These are phyloP conservation scores for Papilio helenus DNA, from an alignment of 1,140 invertebrate species.

Conservation along the genomic window DNA sequence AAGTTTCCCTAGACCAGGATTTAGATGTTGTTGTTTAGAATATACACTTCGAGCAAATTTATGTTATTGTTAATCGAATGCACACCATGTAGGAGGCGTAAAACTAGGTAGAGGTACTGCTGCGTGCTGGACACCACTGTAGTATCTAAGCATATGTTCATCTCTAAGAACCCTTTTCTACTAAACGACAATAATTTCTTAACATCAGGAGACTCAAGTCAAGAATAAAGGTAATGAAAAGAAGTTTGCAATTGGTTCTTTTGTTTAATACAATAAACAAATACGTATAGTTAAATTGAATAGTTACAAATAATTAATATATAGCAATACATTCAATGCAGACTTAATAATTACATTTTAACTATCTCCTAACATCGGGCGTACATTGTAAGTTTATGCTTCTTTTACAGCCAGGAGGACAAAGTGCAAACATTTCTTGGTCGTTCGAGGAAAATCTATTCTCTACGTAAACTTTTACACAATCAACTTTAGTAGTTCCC, in stretches of 20 bases:
- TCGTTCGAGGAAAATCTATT: constrained; percentile 55
- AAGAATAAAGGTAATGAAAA: background rate
- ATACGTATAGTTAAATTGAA: background rate
- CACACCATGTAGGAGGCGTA: no score
- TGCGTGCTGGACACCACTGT: no score
- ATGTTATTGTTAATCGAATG: no score
- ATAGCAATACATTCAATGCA: background rate
- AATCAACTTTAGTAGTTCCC: constrained; percentile 75
- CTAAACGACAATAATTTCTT: no score
- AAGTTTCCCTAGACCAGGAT: no score
- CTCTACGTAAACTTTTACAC: constrained; percentile 66
- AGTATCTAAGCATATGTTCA: background rate
- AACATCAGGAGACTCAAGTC: background rate
- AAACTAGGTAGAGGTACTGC: no score
- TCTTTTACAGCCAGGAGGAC: constrained; percentile 64
- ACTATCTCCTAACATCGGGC: constrained; percentile 31
- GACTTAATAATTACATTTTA: constrained; percentile 35
- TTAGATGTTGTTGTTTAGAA: no score
- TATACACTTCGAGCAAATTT: no score
- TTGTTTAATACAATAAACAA: background rate
- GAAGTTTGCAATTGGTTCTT: background rate
- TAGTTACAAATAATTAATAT: background rate
- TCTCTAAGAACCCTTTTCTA: background rate
- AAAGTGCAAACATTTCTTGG: constrained; percentile 37
- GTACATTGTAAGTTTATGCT: constrained; percentile 59